Conservation (phyloP, 2,113 vertebrate genomes). For the Telmatochromis brachygnathus region DNA sequence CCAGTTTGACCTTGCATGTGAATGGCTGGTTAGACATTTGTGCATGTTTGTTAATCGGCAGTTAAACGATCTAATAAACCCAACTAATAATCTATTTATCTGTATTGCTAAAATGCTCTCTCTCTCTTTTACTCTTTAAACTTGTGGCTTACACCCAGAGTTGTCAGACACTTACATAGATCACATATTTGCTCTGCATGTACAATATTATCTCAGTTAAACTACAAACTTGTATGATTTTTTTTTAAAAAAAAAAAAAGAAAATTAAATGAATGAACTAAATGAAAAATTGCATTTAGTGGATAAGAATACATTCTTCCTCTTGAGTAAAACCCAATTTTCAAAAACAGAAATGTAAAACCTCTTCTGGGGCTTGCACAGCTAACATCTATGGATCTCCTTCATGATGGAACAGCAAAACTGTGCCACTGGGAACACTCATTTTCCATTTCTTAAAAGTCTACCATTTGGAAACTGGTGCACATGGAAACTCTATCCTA, state of each 20-base stretch:
- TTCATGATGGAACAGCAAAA: not conserved
- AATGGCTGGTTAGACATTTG: not conserved
- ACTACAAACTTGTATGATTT: not conserved
- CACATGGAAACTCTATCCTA: not conserved
- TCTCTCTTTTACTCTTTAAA: not conserved
- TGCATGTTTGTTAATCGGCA: not conserved
- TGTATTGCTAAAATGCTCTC: not conserved
- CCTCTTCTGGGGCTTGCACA: not conserved
- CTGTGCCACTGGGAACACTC: not conserved
- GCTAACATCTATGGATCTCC: not conserved
- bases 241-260: not conserved
- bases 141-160: not conserved
- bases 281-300: not conserved
- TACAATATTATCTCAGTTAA: not conserved
- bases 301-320: not conserved
- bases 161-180: not conserved
- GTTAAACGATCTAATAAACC: not conserved
- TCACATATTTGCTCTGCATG: not conserved
- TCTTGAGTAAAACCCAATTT: not conserved
- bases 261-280: not conserved
- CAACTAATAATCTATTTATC: not conserved
- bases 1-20: not conserved
- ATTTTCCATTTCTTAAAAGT: conserved; percentile 1
- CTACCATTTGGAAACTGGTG: not conserved
- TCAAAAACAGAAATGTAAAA: not conserved